Conservation (phyloP, 2,113 vertebrate genomes). For the Orcinus orca region DNA sequence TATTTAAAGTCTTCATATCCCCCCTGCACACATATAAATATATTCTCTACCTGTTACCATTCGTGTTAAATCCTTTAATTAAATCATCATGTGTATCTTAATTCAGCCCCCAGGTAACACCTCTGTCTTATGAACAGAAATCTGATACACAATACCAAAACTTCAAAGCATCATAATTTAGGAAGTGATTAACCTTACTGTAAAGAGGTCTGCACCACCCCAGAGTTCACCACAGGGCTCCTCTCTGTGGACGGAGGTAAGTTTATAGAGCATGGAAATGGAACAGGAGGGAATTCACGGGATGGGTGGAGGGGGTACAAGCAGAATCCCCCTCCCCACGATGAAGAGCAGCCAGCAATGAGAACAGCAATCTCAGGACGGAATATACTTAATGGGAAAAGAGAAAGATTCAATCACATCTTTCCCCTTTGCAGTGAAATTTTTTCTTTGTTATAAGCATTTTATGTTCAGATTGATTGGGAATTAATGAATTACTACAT, state of each 20-base stretch:
- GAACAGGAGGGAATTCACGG: neutral
- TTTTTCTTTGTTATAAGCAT: neutral
- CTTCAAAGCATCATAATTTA: neutral
- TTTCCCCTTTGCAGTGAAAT: neutral
- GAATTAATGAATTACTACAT: neutral
- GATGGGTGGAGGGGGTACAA: fast-evolving
- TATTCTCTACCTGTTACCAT: neutral
- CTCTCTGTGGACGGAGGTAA: neutral
- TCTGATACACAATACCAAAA: neutral
- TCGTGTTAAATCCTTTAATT: neutral
- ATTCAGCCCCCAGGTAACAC: neutral
- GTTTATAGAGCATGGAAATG: neutral
- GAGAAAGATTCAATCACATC: neutral
- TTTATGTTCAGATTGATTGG: neutral
- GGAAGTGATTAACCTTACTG: neutral
- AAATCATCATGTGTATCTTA: neutral
- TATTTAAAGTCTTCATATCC: neutral
- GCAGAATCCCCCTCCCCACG: fast-evolving
- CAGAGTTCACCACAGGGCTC: neutral
- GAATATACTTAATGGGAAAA: neutral
- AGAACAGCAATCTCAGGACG: neutral
- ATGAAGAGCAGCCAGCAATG: neutral
- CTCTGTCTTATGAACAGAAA: neutral
- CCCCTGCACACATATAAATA: neutral
- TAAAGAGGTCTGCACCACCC: neutral